Conservation (phyloP, 2,113 vertebrate genomes). For the Cavia aperea region DNA sequence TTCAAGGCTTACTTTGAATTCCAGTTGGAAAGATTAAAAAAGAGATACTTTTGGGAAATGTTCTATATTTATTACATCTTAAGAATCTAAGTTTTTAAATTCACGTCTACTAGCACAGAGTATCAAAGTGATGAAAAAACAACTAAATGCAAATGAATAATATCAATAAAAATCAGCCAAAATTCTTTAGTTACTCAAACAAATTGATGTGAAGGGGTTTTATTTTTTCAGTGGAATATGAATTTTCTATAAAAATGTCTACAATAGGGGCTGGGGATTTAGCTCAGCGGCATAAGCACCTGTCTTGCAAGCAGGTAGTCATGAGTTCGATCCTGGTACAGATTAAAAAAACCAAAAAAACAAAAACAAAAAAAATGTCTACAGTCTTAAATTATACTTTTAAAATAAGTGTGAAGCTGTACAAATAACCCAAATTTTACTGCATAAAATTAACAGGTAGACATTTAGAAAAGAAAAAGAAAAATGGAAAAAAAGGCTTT, state of each 20-base stretch:
- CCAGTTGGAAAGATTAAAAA: not conserved
- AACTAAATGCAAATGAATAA: not conserved
- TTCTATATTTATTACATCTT: not conserved
- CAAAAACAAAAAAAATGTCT: not conserved
- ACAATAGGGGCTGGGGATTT: not conserved
- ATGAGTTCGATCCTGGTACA: too few relatives aligned
- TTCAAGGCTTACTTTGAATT: not conserved
- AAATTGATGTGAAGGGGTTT: not conserved
- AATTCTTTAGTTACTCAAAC: not conserved
- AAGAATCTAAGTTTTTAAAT: constrained; percentile 13
- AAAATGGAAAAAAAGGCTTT: not conserved
- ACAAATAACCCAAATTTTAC: not conserved
- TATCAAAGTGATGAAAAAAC: not conserved
- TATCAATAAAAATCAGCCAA: constrained; percentile 4
- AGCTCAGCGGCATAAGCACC: too few relatives aligned
- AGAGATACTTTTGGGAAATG: not conserved
- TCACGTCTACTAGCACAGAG: not conserved
- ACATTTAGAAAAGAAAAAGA: not conserved
- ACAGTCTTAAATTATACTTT: not conserved
- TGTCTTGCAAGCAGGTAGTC: too few relatives aligned
- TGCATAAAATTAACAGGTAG: not conserved
- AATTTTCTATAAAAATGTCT: not conserved
- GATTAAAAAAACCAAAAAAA: too few relatives aligned
- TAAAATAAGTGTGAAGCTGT: constrained; percentile 15
- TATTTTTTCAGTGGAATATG: not conserved